A percentile compares a stretch with the other conserved stretches of the same genome.
These are phyloP conservation scores for Tetramorium alpestre DNA, from an alignment of 1,140 invertebrate genomes.

Conservation along the genomic window DNA sequence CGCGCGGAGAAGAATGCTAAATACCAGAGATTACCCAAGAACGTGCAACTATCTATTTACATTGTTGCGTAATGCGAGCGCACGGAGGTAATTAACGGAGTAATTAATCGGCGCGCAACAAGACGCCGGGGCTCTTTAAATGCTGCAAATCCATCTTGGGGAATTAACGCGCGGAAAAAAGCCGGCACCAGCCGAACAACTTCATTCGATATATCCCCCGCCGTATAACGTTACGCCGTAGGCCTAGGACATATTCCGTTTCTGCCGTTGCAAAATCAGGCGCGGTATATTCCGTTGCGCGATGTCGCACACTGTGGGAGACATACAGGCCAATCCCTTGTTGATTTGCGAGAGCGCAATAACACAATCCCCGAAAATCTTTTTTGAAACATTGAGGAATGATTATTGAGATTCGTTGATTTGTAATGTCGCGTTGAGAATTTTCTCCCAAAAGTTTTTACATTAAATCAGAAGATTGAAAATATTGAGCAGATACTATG, in stretches of 20 bases:
- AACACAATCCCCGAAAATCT: background rate
- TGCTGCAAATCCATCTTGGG: slow-evolving; percentile 59
- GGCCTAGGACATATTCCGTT: slow-evolving; percentile 59
- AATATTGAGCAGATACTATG: background rate
- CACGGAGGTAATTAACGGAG: slow-evolving; percentile 5
- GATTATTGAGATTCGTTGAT: background rate
- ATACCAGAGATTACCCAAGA: background rate
- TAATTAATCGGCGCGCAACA: slow-evolving; percentile 29
- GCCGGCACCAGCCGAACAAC: slow-evolving; percentile 57
- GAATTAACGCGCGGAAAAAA: slow-evolving; percentile 55
- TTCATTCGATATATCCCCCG: slow-evolving; percentile 71
- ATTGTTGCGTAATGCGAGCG: slow-evolving; percentile 11
- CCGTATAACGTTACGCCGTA: slow-evolving; percentile 61
- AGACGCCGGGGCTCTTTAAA: slow-evolving; percentile 24
- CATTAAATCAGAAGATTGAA: background rate
- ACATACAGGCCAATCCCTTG: background rate
- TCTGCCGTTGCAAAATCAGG: slow-evolving; percentile 67
- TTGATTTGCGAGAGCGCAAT: background rate
- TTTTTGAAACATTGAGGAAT: background rate
- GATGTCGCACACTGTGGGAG: slow-evolving; percentile 39
- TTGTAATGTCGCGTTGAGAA: background rate
- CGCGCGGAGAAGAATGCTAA: background rate
- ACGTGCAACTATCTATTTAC: background rate
- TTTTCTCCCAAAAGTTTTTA: background rate
- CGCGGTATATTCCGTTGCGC: slow-evolving; percentile 59